Conservation (phyloP, 1,140 invertebrate genomes). For the Antheraea pernyi region DNA sequence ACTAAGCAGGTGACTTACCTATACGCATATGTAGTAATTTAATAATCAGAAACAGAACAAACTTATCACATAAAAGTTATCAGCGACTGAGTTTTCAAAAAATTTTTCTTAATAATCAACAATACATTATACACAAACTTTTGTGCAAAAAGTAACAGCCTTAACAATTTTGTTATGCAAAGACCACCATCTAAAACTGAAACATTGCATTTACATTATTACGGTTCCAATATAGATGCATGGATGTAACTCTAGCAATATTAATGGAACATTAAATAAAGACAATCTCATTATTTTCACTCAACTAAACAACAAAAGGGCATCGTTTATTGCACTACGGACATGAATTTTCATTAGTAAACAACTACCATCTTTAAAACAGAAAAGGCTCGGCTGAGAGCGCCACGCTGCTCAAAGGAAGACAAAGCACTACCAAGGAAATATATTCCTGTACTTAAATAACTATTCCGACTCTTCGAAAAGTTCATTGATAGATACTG, state of each 20-base stretch:
- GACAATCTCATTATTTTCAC: background rate
- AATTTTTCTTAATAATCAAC: too few species aligned
- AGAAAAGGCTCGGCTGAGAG: slow-evolving; percentile 26
- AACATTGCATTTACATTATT: too few species aligned
- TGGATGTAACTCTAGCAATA: background rate
- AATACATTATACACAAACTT: too few species aligned
- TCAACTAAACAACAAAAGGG: slow-evolving; percentile 24
- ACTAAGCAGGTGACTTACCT: too few species aligned
- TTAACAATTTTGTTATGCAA: too few species aligned
- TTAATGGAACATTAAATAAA: background rate
- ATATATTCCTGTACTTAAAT: background rate
- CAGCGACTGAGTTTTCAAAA: too few species aligned
- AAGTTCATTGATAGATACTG: background rate
- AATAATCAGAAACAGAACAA: too few species aligned
- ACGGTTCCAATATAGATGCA: too few species aligned
- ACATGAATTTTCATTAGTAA: slow-evolving; percentile 55
- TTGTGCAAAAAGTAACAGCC: too few species aligned
- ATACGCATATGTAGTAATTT: too few species aligned
- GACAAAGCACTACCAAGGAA: background rate
- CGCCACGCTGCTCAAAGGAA: slow-evolving; percentile 13
- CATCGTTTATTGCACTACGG: slow-evolving; percentile 36
- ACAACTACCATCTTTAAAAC: slow-evolving; percentile 39
- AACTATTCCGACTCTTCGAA: slow-evolving; percentile 2
- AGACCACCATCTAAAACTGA: too few species aligned
- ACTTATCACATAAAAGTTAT: too few species aligned